Base-by-base conservation (phyloP, 2,888 invertebrate genomes). In the Erebia palarica region DNA sequence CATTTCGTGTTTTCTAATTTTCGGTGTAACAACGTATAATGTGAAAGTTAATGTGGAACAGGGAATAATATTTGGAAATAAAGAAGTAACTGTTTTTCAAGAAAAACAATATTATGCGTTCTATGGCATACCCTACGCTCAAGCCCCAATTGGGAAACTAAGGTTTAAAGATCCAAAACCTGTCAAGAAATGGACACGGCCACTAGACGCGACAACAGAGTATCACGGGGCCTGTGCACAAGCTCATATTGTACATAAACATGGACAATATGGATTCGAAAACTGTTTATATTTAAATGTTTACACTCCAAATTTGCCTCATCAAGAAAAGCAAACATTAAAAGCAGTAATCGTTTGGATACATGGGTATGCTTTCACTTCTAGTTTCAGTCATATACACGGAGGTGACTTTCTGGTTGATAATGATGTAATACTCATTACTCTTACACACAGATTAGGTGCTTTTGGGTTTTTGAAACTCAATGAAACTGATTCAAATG, bases 211-310 rank as follows among this genome's bases (percentile, higher is more conserved):
- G 3, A 93, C 94, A 21, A 93, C 90, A n/a, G 85, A 85, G 75
- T 87, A 84, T 58, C 85, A 85, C 58, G 91, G 91, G 0, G 84
- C 91, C 0, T 96, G 96, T 82, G 95, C 96, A 0, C 96, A 96
- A 84, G 78, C 91, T 0, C 94, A 95, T 72, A 86, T 92, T 11
- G 85, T 87, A 21, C 89, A 91, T 69, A 90, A 86, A 78, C 76
- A 86, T 27, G 82, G 79, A 1, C 27, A 85, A 27, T 89, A 83
- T 79, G 95, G 95, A 8, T 85, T 84, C 64, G 95, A 95, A 84
- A 94, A 95, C 80, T 96, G 96, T 77, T 91, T 96, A 0, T 94
- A 94, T 78, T 79, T 96, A n/a, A 96, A 96, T 81, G 94, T 96
- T 8, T 96, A 94, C 80, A 94, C 95, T 8, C 95, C 95, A 1